phyloP scores from a whole-genome alignment of 2,888 invertebrate genomes.

The Clistopyga incitator region DNA sequence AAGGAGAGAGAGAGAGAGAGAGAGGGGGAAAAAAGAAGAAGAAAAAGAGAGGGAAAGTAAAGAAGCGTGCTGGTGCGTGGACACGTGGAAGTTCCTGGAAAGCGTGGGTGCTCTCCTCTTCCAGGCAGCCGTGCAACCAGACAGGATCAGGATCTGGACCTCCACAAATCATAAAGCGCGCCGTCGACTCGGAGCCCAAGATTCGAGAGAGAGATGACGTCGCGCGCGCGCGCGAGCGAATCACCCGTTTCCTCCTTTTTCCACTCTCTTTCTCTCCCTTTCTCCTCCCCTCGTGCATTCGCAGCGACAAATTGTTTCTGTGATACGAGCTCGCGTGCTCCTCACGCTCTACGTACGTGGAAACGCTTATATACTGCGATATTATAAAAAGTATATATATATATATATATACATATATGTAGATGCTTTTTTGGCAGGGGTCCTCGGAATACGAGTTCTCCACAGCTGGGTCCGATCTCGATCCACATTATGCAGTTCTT shows the following conservation, averaged over 20 bases:
- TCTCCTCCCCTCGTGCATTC: slow-evolving; percentile 37
- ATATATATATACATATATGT: not conserved
- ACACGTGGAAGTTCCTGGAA: slow-evolving; percentile 77
- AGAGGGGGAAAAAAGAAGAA: slow-evolving; percentile 26
- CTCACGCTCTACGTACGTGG: slow-evolving; percentile 29
- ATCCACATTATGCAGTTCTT: slow-evolving; percentile 23
- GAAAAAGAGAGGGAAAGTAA: slow-evolving; percentile 47
- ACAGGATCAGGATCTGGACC: slow-evolving; percentile 80
- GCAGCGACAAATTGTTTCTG: slow-evolving; percentile 48
- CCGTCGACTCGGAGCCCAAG: slow-evolving; percentile 68
- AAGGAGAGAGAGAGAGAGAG: slow-evolving; percentile 6
- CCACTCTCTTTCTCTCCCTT: slow-evolving; percentile 36
- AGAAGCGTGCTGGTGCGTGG: slow-evolving; percentile 34
- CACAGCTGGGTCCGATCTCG: slow-evolving; percentile 30
- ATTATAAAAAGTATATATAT: slow-evolving; percentile 14
- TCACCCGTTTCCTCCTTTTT: slow-evolving; percentile 49
- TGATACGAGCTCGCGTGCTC: slow-evolving; percentile 51
- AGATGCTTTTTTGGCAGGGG: not conserved
- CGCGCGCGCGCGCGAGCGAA: slow-evolving; percentile 42
- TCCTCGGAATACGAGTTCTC: slow-evolving; percentile 13
- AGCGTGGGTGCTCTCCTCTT: slow-evolving; percentile 80
- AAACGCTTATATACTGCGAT: slow-evolving; percentile 17
- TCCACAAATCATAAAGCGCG: slow-evolving; percentile 80
- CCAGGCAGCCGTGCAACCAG: slow-evolving; percentile 68
- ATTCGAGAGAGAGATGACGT: slow-evolving; percentile 75